Evolutionary conservation across 2,797 vertebrate species (phyloP).

Genomic region (Spinus olivaceus): DNA sequence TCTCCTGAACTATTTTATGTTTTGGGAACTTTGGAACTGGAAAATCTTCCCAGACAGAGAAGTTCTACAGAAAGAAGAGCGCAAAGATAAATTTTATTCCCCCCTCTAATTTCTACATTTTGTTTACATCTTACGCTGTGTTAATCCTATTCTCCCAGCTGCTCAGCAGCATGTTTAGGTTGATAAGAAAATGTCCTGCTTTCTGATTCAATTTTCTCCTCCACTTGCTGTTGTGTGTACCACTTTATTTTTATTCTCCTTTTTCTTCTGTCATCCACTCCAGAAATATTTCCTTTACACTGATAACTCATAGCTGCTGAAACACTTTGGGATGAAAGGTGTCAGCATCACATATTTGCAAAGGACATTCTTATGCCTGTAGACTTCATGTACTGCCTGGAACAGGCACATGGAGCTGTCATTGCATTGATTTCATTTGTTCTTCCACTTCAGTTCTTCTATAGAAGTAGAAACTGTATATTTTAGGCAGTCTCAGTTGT

Average conservation of each 20-base stretch:
- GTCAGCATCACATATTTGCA: not conserved
- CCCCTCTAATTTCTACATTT: not conserved
- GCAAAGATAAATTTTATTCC: not conserved
- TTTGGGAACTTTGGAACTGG: not conserved
- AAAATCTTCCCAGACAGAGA: not conserved
- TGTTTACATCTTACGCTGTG: fast-evolving
- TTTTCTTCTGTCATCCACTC: not conserved
- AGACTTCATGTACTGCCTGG: not conserved
- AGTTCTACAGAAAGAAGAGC: not conserved
- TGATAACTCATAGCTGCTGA: not conserved
- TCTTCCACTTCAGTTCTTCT: not conserved
- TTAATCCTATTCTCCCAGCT: not conserved
- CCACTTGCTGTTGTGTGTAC: not conserved
- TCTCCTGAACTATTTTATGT: not conserved
- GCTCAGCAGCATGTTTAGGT: not conserved
- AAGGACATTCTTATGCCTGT: not conserved
- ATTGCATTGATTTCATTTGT: not conserved
- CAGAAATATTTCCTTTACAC: not conserved
- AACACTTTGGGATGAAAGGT: not conserved
- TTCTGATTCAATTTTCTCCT: not conserved
- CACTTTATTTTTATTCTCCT: not conserved
- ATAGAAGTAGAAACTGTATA: not conserved
- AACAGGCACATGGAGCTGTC: not conserved
- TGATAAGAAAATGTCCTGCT: not conserved
- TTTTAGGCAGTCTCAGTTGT: not conserved